Conservation (phyloP, 2,888 invertebrate species). For the Lithophane leautieri region DNA sequence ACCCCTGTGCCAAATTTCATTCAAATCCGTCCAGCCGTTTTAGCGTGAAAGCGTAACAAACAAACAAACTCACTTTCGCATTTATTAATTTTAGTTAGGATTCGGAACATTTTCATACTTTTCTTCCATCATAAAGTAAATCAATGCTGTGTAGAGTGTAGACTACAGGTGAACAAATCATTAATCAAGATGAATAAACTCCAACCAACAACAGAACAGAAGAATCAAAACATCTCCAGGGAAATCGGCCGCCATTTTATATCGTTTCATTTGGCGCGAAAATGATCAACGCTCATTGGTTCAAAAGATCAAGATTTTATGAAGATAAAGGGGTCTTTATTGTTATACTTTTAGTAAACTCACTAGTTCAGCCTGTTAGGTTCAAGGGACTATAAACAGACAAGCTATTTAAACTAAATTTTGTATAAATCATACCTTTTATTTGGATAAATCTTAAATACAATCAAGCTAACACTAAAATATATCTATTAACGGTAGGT, state of each 20-base stretch:
- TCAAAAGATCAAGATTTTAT: slow-evolving; percentile 15
- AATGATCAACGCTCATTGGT: slow-evolving; percentile 39
- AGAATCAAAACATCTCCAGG: slow-evolving; percentile 40
- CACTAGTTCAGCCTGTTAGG: not conserved
- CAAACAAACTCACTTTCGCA: too few species aligned
- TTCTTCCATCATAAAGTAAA: not conserved
- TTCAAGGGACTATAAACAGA: not conserved
- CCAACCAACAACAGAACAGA: slow-evolving; percentile 22
- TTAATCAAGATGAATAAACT: slow-evolving; percentile 41
- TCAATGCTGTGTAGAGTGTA: slow-evolving; percentile 1
- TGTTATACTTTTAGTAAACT: not conserved
- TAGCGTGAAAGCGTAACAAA: not conserved
- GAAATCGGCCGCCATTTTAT: slow-evolving; percentile 38
- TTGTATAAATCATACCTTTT: too few species aligned
- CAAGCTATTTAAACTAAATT: too few species aligned
- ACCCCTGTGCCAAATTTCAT: too few species aligned
- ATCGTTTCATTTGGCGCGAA: slow-evolving; percentile 42
- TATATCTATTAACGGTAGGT: too few species aligned
- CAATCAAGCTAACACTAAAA: too few species aligned
- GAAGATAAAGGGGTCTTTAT: not conserved
- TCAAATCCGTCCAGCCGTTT: too few species aligned
- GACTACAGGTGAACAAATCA: slow-evolving; percentile 12
- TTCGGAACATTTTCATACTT: not conserved
- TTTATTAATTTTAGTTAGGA: too few species aligned
- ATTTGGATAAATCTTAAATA: too few species aligned